These are phyloP conservation scores for Hipposideros larvatus DNA, from an alignment of 2,797 vertebrate species.

Conservation along the genomic window DNA sequence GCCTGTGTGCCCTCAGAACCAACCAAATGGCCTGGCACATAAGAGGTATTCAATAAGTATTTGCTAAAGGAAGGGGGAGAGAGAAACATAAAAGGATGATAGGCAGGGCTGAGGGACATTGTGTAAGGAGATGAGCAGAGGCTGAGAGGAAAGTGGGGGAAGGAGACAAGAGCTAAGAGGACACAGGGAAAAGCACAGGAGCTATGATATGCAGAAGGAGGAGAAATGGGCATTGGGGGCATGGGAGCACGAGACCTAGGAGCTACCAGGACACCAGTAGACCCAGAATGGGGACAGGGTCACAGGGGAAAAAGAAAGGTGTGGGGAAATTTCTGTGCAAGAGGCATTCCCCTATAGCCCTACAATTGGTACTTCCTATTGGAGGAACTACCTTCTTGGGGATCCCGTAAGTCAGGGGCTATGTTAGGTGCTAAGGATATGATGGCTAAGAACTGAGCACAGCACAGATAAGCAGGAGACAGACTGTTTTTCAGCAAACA, in stretches of 20 bases:
- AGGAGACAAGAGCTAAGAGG: neutral
- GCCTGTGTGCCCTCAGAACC: neutral
- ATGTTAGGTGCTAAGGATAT: neutral
- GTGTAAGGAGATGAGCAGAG: neutral
- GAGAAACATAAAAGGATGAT: neutral
- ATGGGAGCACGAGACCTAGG: neutral
- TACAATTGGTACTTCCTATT: neutral
- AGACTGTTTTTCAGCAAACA: slow-evolving; percentile 73
- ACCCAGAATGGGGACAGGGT: neutral
- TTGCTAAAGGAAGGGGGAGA: neutral
- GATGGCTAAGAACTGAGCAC: slow-evolving; percentile 8
- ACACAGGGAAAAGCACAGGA: neutral
- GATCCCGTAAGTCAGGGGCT: neutral
- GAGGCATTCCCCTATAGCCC: neutral
- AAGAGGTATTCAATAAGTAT: neutral
- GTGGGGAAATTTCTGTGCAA: neutral
- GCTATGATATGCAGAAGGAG: neutral
- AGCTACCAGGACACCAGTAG: neutral
- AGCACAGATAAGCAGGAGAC: slow-evolving; percentile 69
- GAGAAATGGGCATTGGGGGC: neutral
- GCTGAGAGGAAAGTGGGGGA: neutral
- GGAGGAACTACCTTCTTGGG: neutral
- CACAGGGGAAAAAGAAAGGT: neutral
- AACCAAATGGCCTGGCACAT: neutral
- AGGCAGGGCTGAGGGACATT: neutral